Evolutionary conservation across 1,140 invertebrate genomes (phyloP).

Genomic region (Hylaeus anthracinus): DNA sequence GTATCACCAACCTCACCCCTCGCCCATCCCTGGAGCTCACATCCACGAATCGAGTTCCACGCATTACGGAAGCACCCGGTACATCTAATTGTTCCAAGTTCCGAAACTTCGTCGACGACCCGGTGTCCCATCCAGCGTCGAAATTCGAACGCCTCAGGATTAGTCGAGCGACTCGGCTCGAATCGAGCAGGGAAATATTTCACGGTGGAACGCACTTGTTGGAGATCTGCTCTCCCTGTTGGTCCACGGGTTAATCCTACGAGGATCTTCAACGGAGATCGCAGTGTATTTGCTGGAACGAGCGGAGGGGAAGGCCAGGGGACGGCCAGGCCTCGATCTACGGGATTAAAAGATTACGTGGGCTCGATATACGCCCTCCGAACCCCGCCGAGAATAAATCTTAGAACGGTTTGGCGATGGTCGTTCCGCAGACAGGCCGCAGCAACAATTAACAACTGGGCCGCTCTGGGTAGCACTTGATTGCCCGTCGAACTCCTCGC

Average conservation of each 20-base stretch:
- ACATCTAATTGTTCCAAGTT: constrained; percentile 9
- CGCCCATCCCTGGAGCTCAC: background rate
- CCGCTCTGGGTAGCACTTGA: constrained; percentile 41
- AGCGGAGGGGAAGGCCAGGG: background rate
- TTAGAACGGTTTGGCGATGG: constrained; percentile 30
- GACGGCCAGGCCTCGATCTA: background rate
- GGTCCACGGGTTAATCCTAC: constrained; percentile 18
- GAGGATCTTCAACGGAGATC: constrained; percentile 19
- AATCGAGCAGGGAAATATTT: constrained; percentile 26
- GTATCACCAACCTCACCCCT: background rate
- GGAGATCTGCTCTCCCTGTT: constrained; percentile 10
- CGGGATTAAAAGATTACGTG: constrained; percentile 36
- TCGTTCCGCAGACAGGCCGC: constrained; percentile 38
- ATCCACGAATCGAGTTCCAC: background rate
- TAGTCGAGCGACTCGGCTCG: constrained; percentile 1
- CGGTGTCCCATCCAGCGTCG: too few relatives aligned
- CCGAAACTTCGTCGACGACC: background rate
- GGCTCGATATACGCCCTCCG: constrained; percentile 7
- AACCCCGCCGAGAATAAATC: constrained; percentile 43
- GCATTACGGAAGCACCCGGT: background rate
- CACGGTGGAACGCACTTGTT: background rate
- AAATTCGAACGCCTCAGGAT: background rate
- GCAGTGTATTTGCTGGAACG: constrained; percentile 2
- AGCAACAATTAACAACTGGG: constrained; percentile 60
- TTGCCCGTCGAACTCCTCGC: constrained; percentile 45